These are phyloP conservation scores for Drosophila greeni DNA, from an alignment of 2,888 invertebrate genomes.

Conservation along the genomic window DNA sequence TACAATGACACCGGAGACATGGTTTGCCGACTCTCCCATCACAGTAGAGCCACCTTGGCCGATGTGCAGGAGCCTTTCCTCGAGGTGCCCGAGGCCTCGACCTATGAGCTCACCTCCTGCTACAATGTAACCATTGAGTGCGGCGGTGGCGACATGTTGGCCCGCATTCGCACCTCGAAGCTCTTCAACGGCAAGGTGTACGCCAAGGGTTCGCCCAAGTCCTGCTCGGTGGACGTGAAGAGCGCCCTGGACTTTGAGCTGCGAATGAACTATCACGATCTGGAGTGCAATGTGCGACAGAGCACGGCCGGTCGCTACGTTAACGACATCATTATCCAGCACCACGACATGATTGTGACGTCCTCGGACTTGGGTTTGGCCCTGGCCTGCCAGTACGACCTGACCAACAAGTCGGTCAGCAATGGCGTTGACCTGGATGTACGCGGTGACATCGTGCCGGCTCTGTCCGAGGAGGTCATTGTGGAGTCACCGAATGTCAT, in stretches of 20 bases:
- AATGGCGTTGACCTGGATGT: conserved; percentile 94
- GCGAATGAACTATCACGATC: conserved; percentile 93
- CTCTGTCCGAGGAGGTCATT: conserved; percentile 91
- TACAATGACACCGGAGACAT: conserved; percentile 87
- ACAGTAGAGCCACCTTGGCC: conserved; percentile 91
- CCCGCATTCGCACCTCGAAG: conserved; percentile 93
- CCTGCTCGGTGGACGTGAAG: conserved; percentile 93
- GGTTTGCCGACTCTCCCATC: conserved; percentile 87
- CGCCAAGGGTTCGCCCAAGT: conserved; percentile 93
- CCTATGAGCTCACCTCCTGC: conserved; percentile 94
- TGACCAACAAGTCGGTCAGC: conserved; percentile 94
- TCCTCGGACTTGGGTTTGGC: conserved; percentile 94
- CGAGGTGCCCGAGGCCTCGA: conserved; percentile 93
- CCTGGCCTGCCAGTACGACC: conserved; percentile 94
- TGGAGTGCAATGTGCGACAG: conserved; percentile 95
- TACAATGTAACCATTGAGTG: conserved; percentile 97
- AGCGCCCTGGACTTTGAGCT: conserved; percentile 93
- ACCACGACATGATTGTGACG: conserved; percentile 96
- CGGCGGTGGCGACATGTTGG: conserved; percentile 94
- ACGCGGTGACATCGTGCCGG: conserved; percentile 90
- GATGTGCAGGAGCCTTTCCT: conserved; percentile 94
- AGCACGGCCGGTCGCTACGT: conserved; percentile 90
- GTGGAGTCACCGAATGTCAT: conserved; percentile 97
- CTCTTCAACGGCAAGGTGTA: conserved; percentile 81
- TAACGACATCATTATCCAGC: conserved; percentile 95